A percentile compares a stretch with the other conserved stretches of the same genome.
Evolutionary conservation across 2,113 vertebrate species (phyloP).

Genomic region (Thymallus thymallus): DNA sequence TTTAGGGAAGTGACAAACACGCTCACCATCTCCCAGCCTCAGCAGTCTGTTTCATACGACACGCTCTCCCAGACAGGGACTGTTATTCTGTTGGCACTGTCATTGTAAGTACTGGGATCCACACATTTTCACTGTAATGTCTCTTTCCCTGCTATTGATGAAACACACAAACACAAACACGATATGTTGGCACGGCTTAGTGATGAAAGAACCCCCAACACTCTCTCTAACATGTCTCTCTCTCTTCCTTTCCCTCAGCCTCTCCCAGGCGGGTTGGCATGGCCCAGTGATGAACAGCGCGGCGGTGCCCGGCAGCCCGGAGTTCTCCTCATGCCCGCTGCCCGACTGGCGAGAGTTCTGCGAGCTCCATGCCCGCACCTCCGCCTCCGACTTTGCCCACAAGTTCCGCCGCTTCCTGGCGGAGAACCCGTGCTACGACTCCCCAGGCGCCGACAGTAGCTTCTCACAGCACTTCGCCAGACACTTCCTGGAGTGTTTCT

Average conservation of each 20-base stretch:
- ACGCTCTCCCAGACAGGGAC: slow-evolving; percentile 1
- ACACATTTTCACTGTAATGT: too few species aligned
- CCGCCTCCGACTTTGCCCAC: slow-evolving; percentile 89
- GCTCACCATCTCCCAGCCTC: not conserved
- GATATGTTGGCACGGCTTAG: not conserved
- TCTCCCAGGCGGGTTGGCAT: slow-evolving; percentile 82
- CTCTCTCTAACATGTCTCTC: not conserved
- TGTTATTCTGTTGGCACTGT: not conserved
- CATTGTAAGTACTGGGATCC: not conserved
- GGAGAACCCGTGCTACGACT: slow-evolving; percentile 93
- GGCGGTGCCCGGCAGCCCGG: slow-evolving; percentile 81
- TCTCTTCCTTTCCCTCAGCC: not conserved
- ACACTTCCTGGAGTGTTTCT: slow-evolving; percentile 91
- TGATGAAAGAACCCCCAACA: not conserved
- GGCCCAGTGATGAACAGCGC: slow-evolving; percentile 95
- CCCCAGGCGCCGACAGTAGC: slow-evolving; percentile 84
- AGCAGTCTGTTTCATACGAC: slow-evolving; percentile 7
- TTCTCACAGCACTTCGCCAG: slow-evolving; percentile 91
- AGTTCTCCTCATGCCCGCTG: slow-evolving; percentile 83
- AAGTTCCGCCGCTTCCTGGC: slow-evolving; percentile 93
- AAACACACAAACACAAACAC: not conserved
- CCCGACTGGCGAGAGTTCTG: slow-evolving; percentile 98
- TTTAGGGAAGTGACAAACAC: slow-evolving; percentile 7
- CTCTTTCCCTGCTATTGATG: too few species aligned
- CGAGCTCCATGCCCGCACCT: slow-evolving; percentile 90